Conservation (phyloP, 2,888 invertebrate genomes). For the Andrena praecox region DNA sequence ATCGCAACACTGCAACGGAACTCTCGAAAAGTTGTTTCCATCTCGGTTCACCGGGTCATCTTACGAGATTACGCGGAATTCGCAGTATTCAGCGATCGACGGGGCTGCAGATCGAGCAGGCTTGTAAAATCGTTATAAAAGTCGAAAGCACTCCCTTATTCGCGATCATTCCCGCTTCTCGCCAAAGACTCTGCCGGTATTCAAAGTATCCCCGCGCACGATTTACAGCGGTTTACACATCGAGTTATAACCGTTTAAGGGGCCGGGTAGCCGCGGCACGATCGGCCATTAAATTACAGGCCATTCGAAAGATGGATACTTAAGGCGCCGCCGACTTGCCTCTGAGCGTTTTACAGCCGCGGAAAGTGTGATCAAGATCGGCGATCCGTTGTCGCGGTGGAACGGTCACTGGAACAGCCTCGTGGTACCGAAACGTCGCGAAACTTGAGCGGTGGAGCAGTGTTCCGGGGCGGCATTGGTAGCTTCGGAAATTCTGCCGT, state of each 20-base stretch:
- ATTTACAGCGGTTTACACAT: constrained; percentile 56
- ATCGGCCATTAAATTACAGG: constrained; percentile 53
- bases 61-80: too few species aligned
- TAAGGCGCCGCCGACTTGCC: constrained; percentile 26
- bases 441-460: background rate
- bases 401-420: constrained; percentile 22
- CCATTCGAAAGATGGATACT: constrained; percentile 55
- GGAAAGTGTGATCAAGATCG: constrained; percentile 45
- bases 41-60: too few species aligned
- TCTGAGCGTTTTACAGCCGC: constrained; percentile 36
- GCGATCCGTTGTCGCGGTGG: constrained; percentile 37
- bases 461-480: background rate
- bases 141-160: background rate
- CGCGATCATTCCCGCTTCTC: constrained; percentile 1
- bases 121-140: constrained; percentile 22
- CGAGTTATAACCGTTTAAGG: constrained; percentile 56
- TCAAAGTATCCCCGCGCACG: constrained; percentile 31
- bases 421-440: constrained; percentile 13
- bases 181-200: constrained; percentile 17
- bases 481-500: constrained; percentile 47
- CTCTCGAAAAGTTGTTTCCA: too few species aligned
- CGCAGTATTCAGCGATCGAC: background rate
- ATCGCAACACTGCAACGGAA: too few species aligned
- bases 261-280: constrained; percentile 29
- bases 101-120: background rate